phyloP scores from a whole-genome alignment of 2,888 invertebrate genomes.

The Scaptomyza caliginosa region DNA sequence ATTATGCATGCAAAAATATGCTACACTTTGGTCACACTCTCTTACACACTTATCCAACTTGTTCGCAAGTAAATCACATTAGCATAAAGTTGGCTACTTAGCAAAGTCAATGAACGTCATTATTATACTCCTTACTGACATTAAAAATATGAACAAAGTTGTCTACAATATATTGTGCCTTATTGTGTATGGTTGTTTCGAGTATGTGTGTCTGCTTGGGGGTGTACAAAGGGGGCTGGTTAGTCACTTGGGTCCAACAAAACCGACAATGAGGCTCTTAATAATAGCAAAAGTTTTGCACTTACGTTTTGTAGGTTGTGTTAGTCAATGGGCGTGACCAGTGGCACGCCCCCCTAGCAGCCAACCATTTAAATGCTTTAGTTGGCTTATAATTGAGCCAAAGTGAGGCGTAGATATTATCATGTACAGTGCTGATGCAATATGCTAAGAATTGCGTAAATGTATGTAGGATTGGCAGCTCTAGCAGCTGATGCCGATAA shows the following conservation, averaged over 20 bases:
- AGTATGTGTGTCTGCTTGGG: constrained; percentile 7
- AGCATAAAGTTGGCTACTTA: constrained; percentile 77
- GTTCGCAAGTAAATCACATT: constrained; percentile 61
- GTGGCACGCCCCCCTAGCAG: neutral
- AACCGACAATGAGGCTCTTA: constrained; percentile 74
- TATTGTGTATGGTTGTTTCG: constrained; percentile 46
- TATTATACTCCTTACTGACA: constrained; percentile 74
- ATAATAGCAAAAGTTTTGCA: constrained; percentile 77
- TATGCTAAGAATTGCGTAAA: constrained; percentile 26
- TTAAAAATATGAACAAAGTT: constrained; percentile 79
- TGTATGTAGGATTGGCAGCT: no score
- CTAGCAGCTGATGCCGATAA: no score
- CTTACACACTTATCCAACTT: neutral
- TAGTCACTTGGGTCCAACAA: constrained; percentile 73
- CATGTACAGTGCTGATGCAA: constrained; percentile 28
- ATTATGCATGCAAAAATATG: constrained; percentile 55
- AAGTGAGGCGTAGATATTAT: constrained; percentile 41
- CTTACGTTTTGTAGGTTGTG: constrained; percentile 54
- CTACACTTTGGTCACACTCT: constrained; percentile 13
- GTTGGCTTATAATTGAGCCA: constrained; percentile 48
- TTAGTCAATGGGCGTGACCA: constrained; percentile 36
- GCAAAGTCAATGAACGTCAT: constrained; percentile 81
- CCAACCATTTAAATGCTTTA: constrained; percentile 46
- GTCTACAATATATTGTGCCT: constrained; percentile 62
- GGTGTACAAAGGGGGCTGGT: neutral